phyloP scores from a whole-genome alignment of 2,888 invertebrate species.

The Acleris laterana region DNA sequence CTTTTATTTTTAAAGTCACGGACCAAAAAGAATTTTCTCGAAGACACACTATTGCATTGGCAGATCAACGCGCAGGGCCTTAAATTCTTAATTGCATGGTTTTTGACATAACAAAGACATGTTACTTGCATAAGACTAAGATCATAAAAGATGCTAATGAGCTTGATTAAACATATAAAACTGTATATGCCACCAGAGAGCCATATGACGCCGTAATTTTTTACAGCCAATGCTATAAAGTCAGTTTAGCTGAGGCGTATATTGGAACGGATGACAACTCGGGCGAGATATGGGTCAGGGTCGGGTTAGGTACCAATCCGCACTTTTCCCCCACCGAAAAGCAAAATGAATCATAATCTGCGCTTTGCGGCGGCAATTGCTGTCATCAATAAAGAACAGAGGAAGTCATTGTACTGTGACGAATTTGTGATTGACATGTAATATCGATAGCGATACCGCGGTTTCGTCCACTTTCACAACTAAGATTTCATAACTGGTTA shows the following conservation, averaged over 20 bases:
- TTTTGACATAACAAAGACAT: too few relatives aligned
- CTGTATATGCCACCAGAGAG: background rate
- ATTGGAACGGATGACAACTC: slow-evolving; percentile 62
- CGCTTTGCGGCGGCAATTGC: slow-evolving; percentile 4
- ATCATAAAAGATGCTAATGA: background rate
- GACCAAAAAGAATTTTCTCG: too few relatives aligned
- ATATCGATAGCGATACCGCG: background rate
- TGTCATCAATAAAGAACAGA: background rate
- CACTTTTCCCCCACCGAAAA: slow-evolving; percentile 40
- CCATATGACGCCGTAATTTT: background rate
- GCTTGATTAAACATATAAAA: background rate
- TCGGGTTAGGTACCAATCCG: slow-evolving; percentile 57
- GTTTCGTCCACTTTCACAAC: too few relatives aligned
- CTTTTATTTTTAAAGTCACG: too few relatives aligned
- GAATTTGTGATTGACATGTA: background rate
- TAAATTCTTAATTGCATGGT: too few relatives aligned
- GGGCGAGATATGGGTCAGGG: slow-evolving; percentile 71
- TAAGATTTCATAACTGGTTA: too few relatives aligned
- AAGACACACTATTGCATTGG: too few relatives aligned
- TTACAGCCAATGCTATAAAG: slow-evolving; percentile 34
- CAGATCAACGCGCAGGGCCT: too few relatives aligned
- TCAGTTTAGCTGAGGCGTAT: slow-evolving; percentile 53
- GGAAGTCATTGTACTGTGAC: background rate
- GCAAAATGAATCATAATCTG: slow-evolving; percentile 10
- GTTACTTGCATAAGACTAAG: too few relatives aligned